Evolutionary conservation across 2,797 vertebrate genomes (phyloP).

Genomic region (Phrynocephalus forsythii): DNA sequence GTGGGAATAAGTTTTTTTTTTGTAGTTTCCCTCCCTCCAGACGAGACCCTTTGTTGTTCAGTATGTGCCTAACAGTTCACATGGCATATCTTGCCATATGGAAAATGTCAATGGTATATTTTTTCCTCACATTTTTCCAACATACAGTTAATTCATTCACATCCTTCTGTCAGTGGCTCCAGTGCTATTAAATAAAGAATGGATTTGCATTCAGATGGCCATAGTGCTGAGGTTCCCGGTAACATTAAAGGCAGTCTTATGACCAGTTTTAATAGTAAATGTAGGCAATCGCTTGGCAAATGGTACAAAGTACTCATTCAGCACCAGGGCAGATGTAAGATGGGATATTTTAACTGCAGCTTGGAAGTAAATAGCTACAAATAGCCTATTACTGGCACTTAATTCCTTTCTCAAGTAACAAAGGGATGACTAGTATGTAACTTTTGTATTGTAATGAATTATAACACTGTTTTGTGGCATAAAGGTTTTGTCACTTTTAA

Average conservation of each 20-base stretch:
- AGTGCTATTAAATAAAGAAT: constrained; percentile 30
- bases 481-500: background rate
- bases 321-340: background rate
- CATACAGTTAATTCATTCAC: constrained; percentile 29
- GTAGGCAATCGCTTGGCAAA: background rate
- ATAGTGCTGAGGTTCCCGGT: background rate
- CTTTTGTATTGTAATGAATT: too few relatives aligned
- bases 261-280: constrained; percentile 9
- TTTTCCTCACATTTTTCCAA: background rate
- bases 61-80: constrained; percentile 12
- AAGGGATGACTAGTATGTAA: background rate
- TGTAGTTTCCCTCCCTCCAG: background rate
- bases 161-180: constrained; percentile 8
- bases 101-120: constrained; percentile 47
- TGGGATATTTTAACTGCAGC: background rate
- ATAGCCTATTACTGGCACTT: background rate
- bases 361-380: background rate
- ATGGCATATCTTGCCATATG: constrained; percentile 49
- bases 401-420: background rate
- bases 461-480: background rate
- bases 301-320: background rate
- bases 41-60: constrained; percentile 14
- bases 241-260: constrained; percentile 30
- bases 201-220: constrained; percentile 36
- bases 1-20: background rate